Percentiles rank a stretch among this genome's conserved stretches.
Conservation (phyloP, 2,113 vertebrate species). For the Cranoglanis bouderius region DNA sequence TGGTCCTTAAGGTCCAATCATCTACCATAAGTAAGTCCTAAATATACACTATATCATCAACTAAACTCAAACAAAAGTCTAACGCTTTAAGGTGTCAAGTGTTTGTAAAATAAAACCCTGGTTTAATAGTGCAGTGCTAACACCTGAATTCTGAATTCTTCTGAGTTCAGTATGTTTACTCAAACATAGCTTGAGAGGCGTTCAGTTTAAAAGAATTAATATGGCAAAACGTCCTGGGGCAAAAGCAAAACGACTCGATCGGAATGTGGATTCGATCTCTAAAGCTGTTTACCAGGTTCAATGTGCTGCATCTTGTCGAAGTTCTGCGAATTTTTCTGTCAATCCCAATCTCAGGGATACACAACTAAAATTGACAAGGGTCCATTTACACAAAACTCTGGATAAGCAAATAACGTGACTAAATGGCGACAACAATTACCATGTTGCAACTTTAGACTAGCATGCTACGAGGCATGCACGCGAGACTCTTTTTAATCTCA, state of each 20-base stretch:
- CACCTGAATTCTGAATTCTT: not conserved
- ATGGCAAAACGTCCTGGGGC: not conserved
- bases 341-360: no score
- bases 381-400: no score
- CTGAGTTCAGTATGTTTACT: not conserved
- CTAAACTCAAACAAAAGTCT: not conserved
- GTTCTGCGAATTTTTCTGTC: not conserved
- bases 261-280: no score
- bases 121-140: not conserved
- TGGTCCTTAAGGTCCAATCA: not conserved
- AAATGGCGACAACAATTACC: no score
- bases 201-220: not conserved
- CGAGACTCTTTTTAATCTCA: no score
- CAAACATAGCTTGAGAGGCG: not conserved
- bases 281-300: no score
- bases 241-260: not conserved
- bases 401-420: no score
- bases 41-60: not conserved
- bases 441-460: no score
- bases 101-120: not conserved
- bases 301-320: not conserved
- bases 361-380: no score
- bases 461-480: no score
- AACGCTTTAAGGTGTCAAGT: not conserved
- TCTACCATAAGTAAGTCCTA: not conserved